These are phyloP conservation scores for Conistra vaccinii DNA, from an alignment of 2,888 invertebrate species.

Conservation along the genomic window DNA sequence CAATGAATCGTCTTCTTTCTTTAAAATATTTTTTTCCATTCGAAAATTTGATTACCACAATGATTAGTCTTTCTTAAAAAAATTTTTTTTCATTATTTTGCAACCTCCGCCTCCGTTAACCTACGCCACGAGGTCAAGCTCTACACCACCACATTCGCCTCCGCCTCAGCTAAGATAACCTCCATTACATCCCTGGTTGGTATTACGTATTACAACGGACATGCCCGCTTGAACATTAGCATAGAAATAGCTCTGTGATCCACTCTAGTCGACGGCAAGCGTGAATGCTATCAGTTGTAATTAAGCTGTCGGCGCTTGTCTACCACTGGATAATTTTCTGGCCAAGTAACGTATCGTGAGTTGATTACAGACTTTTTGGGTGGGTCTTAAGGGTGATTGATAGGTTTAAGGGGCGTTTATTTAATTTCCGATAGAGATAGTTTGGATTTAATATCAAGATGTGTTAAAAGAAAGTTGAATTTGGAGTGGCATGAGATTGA, in stretches of 20 bases:
- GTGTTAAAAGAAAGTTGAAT: background rate
- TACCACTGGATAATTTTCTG: slow-evolving; percentile 63
- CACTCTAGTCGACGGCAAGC: slow-evolving; percentile 60
- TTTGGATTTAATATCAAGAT: slow-evolving; percentile 3
- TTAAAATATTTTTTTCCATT: no score
- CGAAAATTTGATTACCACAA: no score
- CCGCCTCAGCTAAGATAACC: background rate
- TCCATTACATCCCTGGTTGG: slow-evolving; percentile 3
- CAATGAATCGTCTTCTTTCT: no score
- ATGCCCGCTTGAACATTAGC: slow-evolving; percentile 56
- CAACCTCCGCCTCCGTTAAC: background rate
- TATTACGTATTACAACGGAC: slow-evolving; percentile 60
- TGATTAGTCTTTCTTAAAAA: no score
- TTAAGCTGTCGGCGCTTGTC: slow-evolving; percentile 72
- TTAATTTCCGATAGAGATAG: slow-evolving; percentile 58
- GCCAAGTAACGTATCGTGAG: slow-evolving; percentile 53
- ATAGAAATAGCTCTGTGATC: slow-evolving; percentile 67
- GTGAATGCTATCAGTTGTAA: slow-evolving; percentile 72
- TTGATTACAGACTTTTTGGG: slow-evolving; percentile 61
- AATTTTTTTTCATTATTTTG: no score
- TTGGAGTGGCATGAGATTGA: background rate
- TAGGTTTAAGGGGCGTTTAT: slow-evolving; percentile 35
- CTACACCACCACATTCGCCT: no score
- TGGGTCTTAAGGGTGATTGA: slow-evolving; percentile 51
- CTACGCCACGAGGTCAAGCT: no score